Base-by-base conservation (phyloP, 2,797 vertebrate species). In the Propithecus deckenii region DNA sequence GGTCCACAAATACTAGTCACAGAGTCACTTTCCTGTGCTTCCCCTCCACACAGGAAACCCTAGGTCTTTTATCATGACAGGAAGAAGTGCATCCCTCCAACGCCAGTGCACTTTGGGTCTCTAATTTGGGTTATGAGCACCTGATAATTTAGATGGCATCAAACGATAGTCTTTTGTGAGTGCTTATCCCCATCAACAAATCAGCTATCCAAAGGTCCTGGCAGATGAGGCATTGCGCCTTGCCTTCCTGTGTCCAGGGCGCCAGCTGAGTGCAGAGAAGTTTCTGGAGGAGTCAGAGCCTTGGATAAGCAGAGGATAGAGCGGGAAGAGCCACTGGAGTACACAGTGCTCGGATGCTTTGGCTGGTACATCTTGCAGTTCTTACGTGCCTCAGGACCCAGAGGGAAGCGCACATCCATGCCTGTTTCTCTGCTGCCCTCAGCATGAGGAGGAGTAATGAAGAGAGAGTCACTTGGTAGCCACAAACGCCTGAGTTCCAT, bases 121-220 rank as follows among this genome's bases (percentile, higher is more conserved):
- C 96, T 97, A 95, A 95, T 97, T 94, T 97, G 75, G 59, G 63
- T 94, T 95, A 78, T 95, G 57, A 98, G 74, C 96, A 22, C 91
- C 86, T 86, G 61, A 94, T 92, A 97, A 97, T 98, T 97, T 84
- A 86, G 22, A 18, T 97, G 88, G 96, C 83, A 83, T 75, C 69
- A 87, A 94, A 93, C 95, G 86, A 74, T 55, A 95, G 52, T 86
- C 92, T 97, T 98, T 96, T 86, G 81, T 89, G 97, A 93, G 94
- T 86, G 69, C 75, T 22, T 92, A 43, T 92, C 81, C 96, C 94
- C 96, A 69, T 97, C 97, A 98, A 61, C 96, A 98, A 97, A 97
- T 95, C 83, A 92, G 74, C 88, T 90, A 94, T 75, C 75, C 93
- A 97, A 97, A 97, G 52, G 84, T 96, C 87, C 83, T 86, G 92